Evolutionary conservation across 2,113 vertebrate genomes (phyloP).

Genomic region (Ictalurus punctatus): DNA sequence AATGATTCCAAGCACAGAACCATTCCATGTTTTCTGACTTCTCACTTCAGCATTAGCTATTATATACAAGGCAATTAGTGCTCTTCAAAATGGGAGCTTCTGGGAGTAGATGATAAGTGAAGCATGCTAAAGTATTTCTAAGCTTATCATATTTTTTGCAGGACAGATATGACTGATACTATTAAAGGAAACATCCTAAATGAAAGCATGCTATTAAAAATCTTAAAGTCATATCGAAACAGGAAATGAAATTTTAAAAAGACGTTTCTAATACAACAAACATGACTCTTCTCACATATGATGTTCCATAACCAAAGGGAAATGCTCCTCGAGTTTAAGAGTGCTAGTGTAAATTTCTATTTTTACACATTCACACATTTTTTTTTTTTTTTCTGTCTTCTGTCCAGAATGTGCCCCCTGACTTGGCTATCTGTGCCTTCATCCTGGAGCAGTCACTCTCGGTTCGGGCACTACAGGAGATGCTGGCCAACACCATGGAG

Average conservation of each 20-base stretch:
- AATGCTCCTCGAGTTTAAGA: background rate
- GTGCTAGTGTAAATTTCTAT: background rate
- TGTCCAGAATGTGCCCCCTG: conserved; percentile 86
- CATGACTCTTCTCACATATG: background rate
- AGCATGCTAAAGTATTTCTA: too few relatives aligned
- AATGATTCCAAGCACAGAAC: too few relatives aligned
- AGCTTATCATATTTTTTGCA: too few relatives aligned
- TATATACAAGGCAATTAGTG: too few relatives aligned
- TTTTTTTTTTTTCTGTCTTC: conserved; percentile 3
- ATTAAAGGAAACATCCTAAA: background rate
- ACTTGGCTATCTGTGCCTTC: conserved; percentile 87
- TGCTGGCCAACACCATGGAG: conserved; percentile 88
- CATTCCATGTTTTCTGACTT: too few relatives aligned
- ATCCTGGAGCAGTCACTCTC: conserved; percentile 90
- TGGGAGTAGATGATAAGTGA: too few relatives aligned
- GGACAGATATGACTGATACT: background rate
- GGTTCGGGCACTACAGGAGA: conserved; percentile 84
- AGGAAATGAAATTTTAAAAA: background rate
- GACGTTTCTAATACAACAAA: background rate
- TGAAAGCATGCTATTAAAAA: too few relatives aligned
- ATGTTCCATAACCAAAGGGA: background rate
- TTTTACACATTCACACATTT: background rate
- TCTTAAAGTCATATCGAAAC: background rate
- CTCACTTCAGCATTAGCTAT: too few relatives aligned
- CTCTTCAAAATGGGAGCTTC: too few relatives aligned